Evolutionary conservation across 2,888 invertebrate genomes (phyloP), one percentile per base, ranked within the genome.

Genomic region (Rhodophaea formosa): DNA sequence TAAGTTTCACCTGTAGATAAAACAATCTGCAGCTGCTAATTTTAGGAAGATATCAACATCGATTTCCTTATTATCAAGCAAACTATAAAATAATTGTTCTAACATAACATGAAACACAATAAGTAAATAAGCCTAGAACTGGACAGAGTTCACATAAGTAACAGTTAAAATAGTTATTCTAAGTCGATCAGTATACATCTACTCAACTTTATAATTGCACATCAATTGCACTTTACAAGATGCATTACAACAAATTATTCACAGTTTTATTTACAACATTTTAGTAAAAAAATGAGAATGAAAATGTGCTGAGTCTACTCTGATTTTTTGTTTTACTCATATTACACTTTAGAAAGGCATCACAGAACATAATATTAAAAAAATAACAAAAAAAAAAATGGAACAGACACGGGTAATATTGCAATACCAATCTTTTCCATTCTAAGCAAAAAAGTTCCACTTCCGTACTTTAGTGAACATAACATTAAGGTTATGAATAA

Each of bases 141-240:
- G 85, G 86, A 86, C 85, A 85, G 82, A 81, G 71, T 80, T 80
- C 78, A 83, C 79, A 81, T 82, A 72, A 75, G 80, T 77, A 88
- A 88, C 88, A 87, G 77, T 82, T 75, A 77, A 67, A 70, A 64
- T 72, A 63, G 72, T 78, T 81, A 84, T 63, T 59, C 75, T 84
- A 84, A 63, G 68, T 75, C 70, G 30, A 49, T 49, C 49, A 79
- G 79, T 88, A 86, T 88, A 88, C 78, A 87, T 81, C 88, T 91
- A 91, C 86, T 86, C 86, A 88, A 88, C 88, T 82, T 81, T 74
- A 80, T 86, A 86, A 87, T 87, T 88, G 86, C 89, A 88, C 88
- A 81, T 84, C 88, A 88, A 88, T 86, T 87, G 87, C 88, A 88
- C 88, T 89, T 89, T 88, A 88, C 86, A 89, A 87, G 86, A 86